These are phyloP conservation scores for Toxonevra muliebris DNA, from an alignment of 2,888 invertebrate genomes.

Conservation along the genomic window DNA sequence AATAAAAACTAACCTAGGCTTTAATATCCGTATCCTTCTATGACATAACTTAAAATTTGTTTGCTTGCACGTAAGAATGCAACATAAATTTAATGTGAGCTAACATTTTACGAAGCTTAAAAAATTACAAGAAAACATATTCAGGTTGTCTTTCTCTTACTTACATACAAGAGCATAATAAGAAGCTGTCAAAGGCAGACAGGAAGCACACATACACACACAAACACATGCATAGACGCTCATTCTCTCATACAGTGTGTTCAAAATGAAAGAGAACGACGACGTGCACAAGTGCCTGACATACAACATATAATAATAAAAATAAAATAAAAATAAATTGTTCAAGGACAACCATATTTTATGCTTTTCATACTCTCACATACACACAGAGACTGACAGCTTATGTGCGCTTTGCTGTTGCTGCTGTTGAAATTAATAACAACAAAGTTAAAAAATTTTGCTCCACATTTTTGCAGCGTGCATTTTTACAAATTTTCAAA, in stretches of 20 bases:
- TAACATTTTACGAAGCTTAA: slow-evolving; percentile 1
- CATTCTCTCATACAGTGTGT: not conserved
- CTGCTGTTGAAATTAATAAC: too few relatives aligned
- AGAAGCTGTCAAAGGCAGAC: slow-evolving; percentile 34
- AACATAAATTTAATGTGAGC: slow-evolving; percentile 32
- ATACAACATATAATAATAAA: slow-evolving; percentile 44
- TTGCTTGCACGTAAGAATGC: slow-evolving; percentile 4
- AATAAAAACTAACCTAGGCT: slow-evolving; percentile 1
- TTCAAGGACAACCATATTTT: slow-evolving; percentile 50
- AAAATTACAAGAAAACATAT: not conserved
- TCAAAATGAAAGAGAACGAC: slow-evolving; percentile 15
- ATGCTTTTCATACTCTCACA: slow-evolving; percentile 3
- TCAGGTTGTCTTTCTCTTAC: slow-evolving; percentile 2
- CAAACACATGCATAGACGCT: not conserved
- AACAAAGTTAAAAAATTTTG: too few relatives aligned
- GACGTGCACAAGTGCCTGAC: not conserved
- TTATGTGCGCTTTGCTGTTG: too few relatives aligned
- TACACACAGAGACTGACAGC: too few relatives aligned
- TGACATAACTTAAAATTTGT: slow-evolving; percentile 30
- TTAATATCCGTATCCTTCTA: not conserved
- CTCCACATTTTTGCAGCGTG: too few relatives aligned
- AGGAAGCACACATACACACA: not conserved
- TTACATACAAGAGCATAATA: slow-evolving; percentile 2
- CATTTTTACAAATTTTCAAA: too few relatives aligned
- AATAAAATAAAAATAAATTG: slow-evolving; percentile 58